phyloP scores from a whole-genome alignment of 2,113 vertebrate genomes.

The Pterophyllum scalare region DNA sequence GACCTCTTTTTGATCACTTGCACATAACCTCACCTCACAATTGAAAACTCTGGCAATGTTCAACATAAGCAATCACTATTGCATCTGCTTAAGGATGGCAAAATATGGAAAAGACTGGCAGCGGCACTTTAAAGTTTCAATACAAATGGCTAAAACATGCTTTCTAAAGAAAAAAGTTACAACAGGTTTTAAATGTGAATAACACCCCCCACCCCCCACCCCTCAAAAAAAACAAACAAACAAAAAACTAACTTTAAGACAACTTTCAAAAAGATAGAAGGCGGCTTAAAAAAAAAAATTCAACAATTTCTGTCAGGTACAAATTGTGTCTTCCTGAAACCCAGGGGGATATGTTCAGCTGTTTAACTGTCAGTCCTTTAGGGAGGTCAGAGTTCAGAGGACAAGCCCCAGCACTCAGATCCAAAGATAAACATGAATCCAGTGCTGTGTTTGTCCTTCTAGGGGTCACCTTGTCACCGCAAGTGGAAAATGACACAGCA shows the following conservation, averaged over 20 bases:
- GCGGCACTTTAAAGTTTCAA: too few relatives aligned
- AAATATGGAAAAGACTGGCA: too few relatives aligned
- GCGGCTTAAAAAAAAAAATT: rapidly evolving
- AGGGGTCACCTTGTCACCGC: not conserved
- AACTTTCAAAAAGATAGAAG: not conserved
- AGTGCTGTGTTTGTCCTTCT: not conserved
- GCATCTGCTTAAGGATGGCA: too few relatives aligned
- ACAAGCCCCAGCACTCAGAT: not conserved
- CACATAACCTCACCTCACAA: too few relatives aligned
- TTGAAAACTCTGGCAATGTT: too few relatives aligned
- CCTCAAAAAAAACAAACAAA: too few relatives aligned
- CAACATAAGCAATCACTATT: too few relatives aligned
- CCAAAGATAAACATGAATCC: not conserved
- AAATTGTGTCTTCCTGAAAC: not conserved
- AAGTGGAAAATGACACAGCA: slow-evolving; percentile 7
- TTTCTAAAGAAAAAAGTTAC: too few relatives aligned
- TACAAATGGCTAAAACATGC: too few relatives aligned
- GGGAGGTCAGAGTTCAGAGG: not conserved
- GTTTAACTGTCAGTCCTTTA: not conserved
- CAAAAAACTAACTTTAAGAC: not conserved
- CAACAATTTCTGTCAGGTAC: not conserved
- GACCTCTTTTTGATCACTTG: too few relatives aligned
- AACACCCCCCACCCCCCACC: too few relatives aligned
- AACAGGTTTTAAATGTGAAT: too few relatives aligned
- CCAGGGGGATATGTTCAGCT: not conserved